A percentile compares a stretch with the other conserved stretches of the same genome.
Conservation (phyloP, 2,888 invertebrate species). For the Andricus curvator region DNA sequence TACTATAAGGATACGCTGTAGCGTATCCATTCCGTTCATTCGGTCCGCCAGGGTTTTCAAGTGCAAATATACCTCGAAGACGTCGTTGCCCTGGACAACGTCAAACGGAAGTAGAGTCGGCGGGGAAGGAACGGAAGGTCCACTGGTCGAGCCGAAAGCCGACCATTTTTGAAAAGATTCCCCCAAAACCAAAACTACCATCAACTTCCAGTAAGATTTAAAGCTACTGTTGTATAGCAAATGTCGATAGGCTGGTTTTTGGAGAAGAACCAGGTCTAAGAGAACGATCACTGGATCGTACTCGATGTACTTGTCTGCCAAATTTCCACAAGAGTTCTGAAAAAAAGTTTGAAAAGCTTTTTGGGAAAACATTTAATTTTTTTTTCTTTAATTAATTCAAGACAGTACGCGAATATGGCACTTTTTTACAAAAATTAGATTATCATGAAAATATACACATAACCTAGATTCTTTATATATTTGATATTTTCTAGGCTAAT, state of each 20-base stretch:
- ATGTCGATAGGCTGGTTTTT: constrained; percentile 91
- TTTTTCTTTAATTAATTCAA: no score
- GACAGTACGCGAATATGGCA: no score
- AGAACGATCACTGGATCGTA: constrained; percentile 93
- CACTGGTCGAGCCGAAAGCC: constrained; percentile 51
- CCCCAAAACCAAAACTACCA: constrained; percentile 87
- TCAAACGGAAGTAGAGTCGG: background rate
- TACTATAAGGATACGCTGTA: no score
- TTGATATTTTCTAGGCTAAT: no score
- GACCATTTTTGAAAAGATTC: constrained; percentile 89
- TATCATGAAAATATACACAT: no score
- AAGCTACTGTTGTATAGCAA: constrained; percentile 89
- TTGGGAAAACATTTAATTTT: background rate
- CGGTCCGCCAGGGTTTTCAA: no score
- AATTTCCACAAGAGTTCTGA: constrained; percentile 86
- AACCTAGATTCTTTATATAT: no score
- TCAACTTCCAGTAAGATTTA: constrained; percentile 89
- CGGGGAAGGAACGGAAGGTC: background rate
- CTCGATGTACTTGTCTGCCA: constrained; percentile 95
- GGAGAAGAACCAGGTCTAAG: constrained; percentile 90
- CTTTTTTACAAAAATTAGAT: no score
- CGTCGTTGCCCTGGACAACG: background rate
- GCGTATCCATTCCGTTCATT: no score
- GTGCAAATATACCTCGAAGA: background rate
- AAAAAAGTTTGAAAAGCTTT: constrained; percentile 66